Evolutionary conservation across 2,888 invertebrate genomes (phyloP), one percentile per base, ranked within the genome.

Genomic region (Meghimatium bilineatum): DNA sequence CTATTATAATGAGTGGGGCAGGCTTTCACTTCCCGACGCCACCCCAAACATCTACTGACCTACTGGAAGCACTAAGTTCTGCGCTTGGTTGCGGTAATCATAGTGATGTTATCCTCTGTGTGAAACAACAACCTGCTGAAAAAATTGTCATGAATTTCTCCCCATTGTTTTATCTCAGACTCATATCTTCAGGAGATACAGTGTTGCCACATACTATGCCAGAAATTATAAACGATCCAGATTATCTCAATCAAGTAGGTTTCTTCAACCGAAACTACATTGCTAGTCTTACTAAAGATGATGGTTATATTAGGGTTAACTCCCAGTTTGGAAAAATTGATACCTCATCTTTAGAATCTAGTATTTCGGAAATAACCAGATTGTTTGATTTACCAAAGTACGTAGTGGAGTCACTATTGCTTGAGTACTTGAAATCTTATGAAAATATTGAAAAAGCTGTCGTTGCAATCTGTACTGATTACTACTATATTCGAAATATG

Each of bases 211-310:
- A 23, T n/a, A 60, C 76, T 8, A 77, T 77, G 17, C 36, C 36
- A 36, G 36, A 60, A 56, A 60, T 77, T 34, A n/a, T 77, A 3
- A 60, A 77, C n/a, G 38, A 77, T 32, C 26, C 26, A 26, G 17
- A 60, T n/a, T 77, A 77, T 77, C 76, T 77, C 0, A 1, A 36
- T n/a, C 17, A 34, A 36, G 63, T 77, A 0, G 76, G 63, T 0
- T 77, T 77, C 63, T 77, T 77, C 76, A 63, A 26, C 23, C 23
- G 76, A 36, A 29, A 63, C 23, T 77, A 77, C n/a, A 60, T 77
- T 63, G 60, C 63, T 26, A 77, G 76, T 36, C 29, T 77, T 34
- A 77, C 76, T 63, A 77, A 63, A n/a, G 56, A 77, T 10, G 76
- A 77, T 60, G 76, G 76, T 1, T 77, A 77, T 36, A n/a, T 63